Conservation (phyloP, 2,797 vertebrate species). For the Notoglanidium macrostoma region DNA sequence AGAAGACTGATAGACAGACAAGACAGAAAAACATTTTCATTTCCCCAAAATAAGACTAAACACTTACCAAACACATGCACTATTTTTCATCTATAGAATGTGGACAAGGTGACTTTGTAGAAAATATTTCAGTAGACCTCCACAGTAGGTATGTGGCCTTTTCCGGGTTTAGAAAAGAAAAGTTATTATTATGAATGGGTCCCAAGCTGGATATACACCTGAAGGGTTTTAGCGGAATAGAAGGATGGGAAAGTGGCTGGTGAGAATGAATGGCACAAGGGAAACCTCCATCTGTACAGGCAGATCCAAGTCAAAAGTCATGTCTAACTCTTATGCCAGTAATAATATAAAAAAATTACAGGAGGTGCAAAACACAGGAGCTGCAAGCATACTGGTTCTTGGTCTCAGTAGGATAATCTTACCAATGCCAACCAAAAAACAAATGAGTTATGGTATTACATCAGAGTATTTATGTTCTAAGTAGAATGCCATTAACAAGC, state of each 20-base stretch:
- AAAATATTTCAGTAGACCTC: background rate
- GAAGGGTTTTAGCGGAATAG: background rate
- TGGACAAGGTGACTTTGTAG: background rate
- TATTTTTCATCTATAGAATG: background rate
- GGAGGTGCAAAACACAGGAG: too few relatives aligned
- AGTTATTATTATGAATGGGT: background rate
- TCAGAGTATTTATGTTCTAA: background rate
- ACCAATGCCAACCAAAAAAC: background rate
- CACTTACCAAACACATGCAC: background rate
- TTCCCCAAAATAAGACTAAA: background rate
- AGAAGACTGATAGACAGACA: background rate
- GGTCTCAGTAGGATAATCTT: background rate
- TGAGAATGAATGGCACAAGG: background rate
- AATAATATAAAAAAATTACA: background rate
- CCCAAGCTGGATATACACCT: background rate
- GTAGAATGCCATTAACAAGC: background rate
- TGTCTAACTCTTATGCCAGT: background rate
- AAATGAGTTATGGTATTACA: background rate
- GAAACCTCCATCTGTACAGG: background rate
- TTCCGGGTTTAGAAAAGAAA: background rate
- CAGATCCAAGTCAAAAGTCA: background rate
- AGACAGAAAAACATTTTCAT: background rate
- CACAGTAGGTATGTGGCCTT: background rate
- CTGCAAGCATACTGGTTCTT: background rate
- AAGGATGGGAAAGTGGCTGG: background rate